phyloP scores from a whole-genome alignment of 2,888 invertebrate species.

The Alcis repandata region DNA sequence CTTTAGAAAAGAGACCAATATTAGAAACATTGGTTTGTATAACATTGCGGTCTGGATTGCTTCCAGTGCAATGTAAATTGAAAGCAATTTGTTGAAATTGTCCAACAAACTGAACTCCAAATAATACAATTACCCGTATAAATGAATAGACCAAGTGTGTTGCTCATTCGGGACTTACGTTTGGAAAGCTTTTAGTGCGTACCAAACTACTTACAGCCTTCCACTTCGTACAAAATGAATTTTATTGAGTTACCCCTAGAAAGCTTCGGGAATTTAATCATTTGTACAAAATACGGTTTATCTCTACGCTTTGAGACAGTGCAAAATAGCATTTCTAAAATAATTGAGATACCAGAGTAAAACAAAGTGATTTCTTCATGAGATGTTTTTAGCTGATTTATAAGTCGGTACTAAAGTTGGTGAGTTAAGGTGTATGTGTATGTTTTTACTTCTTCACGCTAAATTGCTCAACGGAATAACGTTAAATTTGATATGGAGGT shows the following conservation, averaged over 20 bases:
- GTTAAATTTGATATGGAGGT: too few species aligned
- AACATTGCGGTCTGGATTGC: conserved; percentile 19
- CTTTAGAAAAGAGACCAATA: background rate
- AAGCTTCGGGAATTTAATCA: conserved; percentile 68
- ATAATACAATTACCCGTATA: conserved; percentile 61
- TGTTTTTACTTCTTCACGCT: too few species aligned
- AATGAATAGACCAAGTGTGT: conserved; percentile 63
- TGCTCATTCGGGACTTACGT: conserved; percentile 57
- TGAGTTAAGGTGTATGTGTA: too few species aligned
- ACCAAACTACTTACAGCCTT: conserved; percentile 68
- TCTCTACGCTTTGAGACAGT: conserved; percentile 12
- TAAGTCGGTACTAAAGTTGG: too few species aligned
- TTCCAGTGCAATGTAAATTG: conserved; percentile 33
- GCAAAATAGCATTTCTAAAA: background rate
- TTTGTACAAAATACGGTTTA: conserved; percentile 59
- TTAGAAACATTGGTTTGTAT: conserved; percentile 15
- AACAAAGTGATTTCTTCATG: too few species aligned
- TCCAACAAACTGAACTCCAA: conserved; percentile 38
- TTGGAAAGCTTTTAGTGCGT: conserved; percentile 71
- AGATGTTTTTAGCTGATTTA: too few species aligned
- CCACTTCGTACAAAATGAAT: conserved; percentile 66
- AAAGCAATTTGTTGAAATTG: conserved; percentile 35
- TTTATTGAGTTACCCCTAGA: conserved; percentile 71
- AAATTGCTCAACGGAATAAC: too few species aligned
- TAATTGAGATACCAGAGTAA: background rate